Evolutionary conservation across 1,140 invertebrate species (phyloP), one percentile per base, ranked within the genome.

Genomic region (Pomacea maculata): DNA sequence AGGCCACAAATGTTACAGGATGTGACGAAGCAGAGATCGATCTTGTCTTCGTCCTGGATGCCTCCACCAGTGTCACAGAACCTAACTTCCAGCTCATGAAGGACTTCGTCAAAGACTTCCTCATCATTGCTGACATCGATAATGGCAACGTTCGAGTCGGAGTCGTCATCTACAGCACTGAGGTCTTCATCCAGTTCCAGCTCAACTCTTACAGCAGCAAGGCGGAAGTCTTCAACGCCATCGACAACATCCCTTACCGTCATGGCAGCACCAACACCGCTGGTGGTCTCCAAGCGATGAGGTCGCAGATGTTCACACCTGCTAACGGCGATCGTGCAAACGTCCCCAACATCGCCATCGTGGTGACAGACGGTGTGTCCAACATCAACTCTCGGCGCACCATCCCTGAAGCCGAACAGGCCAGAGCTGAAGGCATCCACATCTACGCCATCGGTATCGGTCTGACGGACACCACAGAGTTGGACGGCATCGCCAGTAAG

Each of bases 321-420:
- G 29, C 8, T 1, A 85, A 84, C 63, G 86, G 86, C 19, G 86
- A 87, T 64, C 75, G 86, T 55, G 75, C 83, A 11, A 79, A 83
- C 57, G 87, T 86, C 10, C 64, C 75, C 4, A 88, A 89, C 80
- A 84, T 87, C 25, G 84, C 74, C 55, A 87, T 89, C 65, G 79
- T 88, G 12, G 75, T 89, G 12, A 88, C 87, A 54, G 87, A 87
- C 71, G 80, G 82, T 25, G 65, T 80, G 67, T 88, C 88, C 0
- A 89, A 89, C 78, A 86, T 88, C 45, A 86, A 87, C 75, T 73
- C 83, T 15, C 71, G 82, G 17, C 78, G 81, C 68, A 86, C 86
- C 9, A 85, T 87, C 45, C 83, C 85, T n/a, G 85, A 88, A 83
- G 85, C 86, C n/a, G 81, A 75, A 54, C 54, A 34, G 57, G 84